Evolutionary conservation across 2,113 vertebrate genomes (phyloP).

Genomic region (Heterocephalus glaber): DNA sequence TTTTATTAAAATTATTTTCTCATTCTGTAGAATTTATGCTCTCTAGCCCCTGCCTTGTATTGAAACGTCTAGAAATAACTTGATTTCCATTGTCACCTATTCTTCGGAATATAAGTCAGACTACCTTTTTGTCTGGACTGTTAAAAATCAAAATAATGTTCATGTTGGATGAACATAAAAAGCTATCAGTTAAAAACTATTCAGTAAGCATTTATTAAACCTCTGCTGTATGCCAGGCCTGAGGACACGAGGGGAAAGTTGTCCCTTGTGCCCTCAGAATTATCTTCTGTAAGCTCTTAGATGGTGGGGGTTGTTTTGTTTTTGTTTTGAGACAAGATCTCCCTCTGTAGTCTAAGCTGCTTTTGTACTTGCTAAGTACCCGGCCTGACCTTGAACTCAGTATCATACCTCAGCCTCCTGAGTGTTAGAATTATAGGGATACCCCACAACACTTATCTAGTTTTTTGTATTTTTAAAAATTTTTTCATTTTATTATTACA

Average conservation of each 20-base stretch:
- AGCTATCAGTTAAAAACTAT: neutral
- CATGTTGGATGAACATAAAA: constrained; percentile 55
- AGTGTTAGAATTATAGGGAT: neutral
- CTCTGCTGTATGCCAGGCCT: constrained; percentile 68
- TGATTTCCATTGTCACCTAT: constrained; percentile 62
- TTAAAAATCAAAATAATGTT: constrained; percentile 60
- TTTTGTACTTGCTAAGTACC: neutral
- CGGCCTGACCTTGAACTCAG: neutral
- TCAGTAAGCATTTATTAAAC: neutral
- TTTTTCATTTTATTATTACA: neutral
- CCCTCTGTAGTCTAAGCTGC: neutral
- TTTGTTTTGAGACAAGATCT: neutral
- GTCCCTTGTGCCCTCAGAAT: neutral
- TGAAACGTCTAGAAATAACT: constrained; percentile 60
- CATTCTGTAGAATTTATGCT: neutral
- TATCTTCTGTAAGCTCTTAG: constrained; percentile 39
- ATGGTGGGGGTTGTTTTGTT: neutral
- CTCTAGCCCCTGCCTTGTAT: constrained; percentile 7
- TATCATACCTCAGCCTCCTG: neutral
- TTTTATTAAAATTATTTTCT: constrained; percentile 64
- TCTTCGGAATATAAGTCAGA: constrained; percentile 56
- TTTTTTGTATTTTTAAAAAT: neutral
- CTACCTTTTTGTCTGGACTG: constrained; percentile 34
- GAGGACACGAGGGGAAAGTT: constrained; percentile 6
- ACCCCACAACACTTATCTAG: neutral